Base-by-base conservation (phyloP, 2,888 invertebrate species). In the Synanthedon vespiformis region DNA sequence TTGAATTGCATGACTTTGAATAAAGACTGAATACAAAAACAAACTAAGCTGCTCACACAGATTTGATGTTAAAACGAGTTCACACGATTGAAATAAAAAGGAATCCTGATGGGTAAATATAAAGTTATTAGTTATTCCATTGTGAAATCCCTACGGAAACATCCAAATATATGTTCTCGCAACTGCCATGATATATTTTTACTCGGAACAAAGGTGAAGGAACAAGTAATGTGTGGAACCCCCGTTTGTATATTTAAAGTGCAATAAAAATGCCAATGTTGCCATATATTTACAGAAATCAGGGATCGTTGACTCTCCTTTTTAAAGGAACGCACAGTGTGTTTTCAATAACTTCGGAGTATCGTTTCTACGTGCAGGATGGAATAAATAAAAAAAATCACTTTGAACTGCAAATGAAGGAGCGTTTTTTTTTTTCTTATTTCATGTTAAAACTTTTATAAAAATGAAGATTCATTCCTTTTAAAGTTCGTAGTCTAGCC, bases 201-300 rank as follows among this genome's bases (percentile, higher is more conserved):
- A n/a, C 18, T 22, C 49, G 14, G 16, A 11, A 22, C 49, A 18
- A 49, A 50, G 50, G 50, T 40, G 50, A 50, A 50, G 40, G 40
- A n/a, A 40, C 50, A 27, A 34, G 13, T 13, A 50, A 50, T 50
- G 50, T 44, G n/a, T 14, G 44, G 44, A 44, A 44, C 44, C 44
- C 44, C 44, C 44, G 13, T 6, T 44, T 44, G 44, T 59, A 59
- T 55, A 55, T 57, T 54, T 55, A 53, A 56, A 56, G 57, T 53
- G 55, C 57, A 55, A 57, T 63, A 63, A 63, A 63, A 55, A 60
- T 60, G 62, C 60, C 63, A 62, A 53, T 58, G 58, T 61, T 58
- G 59, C 60, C 59, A 60, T 61, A 61, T 59, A 59, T 61, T 57
- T 56, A 44, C 13, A 44, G 44, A 3, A 6, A 44, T 44, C 44